These are phyloP conservation scores for Chanos chanos DNA, from an alignment of 2,797 vertebrate genomes.

Conservation along the genomic window DNA sequence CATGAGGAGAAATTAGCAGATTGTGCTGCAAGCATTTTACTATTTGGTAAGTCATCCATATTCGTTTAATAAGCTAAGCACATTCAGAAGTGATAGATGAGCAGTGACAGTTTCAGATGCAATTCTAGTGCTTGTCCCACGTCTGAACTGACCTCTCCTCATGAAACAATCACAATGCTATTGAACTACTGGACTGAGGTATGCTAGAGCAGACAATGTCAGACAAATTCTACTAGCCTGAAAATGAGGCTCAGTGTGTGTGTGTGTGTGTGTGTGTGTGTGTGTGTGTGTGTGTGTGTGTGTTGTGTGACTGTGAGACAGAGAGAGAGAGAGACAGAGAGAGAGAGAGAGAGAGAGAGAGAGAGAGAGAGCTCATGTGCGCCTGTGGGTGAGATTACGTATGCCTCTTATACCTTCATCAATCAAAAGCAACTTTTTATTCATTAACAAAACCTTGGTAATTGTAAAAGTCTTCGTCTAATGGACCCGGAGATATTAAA, in stretches of 20 bases:
- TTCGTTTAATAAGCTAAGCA: conserved; percentile 18
- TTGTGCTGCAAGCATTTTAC: not conserved
- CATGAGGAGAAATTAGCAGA: conserved; percentile 6
- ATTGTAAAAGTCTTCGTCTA: too few species aligned
- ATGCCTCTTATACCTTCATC: not conserved
- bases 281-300: not conserved
- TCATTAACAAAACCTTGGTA: too few species aligned
- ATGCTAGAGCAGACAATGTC: not conserved
- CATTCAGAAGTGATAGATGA: conserved; percentile 18
- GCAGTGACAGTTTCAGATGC: conserved; percentile 28
- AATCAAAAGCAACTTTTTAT: too few species aligned
- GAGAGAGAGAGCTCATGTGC: not conserved
- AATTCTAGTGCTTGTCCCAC: conserved; percentile 2
- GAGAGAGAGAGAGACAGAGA: not conserved
- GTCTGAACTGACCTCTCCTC: conserved; percentile 11
- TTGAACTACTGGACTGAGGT: not conserved
- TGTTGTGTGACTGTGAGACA: not conserved
- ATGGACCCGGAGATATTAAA: too few species aligned
- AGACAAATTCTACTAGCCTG: not conserved
- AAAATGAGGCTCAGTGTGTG: not conserved
- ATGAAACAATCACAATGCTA: conserved; percentile 15
- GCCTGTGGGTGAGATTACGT: not conserved
- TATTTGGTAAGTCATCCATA: not conserved
- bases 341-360: not conserved
- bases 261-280: not conserved